These are phyloP conservation scores for Phrynosoma platyrhinos DNA, from an alignment of 2,113 vertebrate genomes.

Conservation along the genomic window DNA sequence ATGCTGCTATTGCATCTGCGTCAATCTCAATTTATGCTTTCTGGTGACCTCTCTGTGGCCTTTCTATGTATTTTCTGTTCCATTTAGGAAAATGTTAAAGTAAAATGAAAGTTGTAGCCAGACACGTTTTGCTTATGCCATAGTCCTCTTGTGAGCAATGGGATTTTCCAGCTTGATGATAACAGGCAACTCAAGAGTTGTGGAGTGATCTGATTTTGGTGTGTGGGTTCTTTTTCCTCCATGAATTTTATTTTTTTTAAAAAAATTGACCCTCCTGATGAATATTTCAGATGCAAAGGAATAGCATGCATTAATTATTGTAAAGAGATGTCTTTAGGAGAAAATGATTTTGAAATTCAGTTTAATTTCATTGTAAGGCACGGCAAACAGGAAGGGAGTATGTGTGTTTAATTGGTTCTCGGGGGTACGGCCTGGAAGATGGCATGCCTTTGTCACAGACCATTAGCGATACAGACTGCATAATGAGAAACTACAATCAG, in stretches of 20 bases:
- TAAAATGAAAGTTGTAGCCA: background rate
- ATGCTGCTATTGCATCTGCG: background rate
- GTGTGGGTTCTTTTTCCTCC: background rate
- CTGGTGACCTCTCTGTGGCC: conserved; percentile 30
- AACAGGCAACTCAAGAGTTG: background rate
- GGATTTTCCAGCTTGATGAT: background rate
- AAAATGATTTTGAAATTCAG: conserved; percentile 79
- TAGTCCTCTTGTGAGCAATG: background rate
- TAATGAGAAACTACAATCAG: conserved; percentile 92
- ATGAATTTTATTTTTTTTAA: conserved; percentile 4
- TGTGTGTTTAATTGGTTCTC: conserved; percentile 90
- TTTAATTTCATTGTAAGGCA: conserved; percentile 82
- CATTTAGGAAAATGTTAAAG: background rate
- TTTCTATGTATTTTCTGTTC: conserved; percentile 32
- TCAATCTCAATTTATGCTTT: conserved; percentile 26
- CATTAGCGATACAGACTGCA: conserved; percentile 89
- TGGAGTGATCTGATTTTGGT: conserved; percentile 45
- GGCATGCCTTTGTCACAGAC: conserved; percentile 93
- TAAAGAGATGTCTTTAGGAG: conserved; percentile 82
- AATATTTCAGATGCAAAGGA: conserved; percentile 72
- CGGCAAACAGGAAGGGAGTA: conserved; percentile 78
- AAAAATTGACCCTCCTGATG: conserved; percentile 56
- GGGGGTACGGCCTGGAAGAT: conserved; percentile 89
- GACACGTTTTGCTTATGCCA: background rate
- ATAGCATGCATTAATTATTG: conserved; percentile 80